Conservation (phyloP, 2,888 invertebrate genomes). For the Sicus ferrugineus region DNA sequence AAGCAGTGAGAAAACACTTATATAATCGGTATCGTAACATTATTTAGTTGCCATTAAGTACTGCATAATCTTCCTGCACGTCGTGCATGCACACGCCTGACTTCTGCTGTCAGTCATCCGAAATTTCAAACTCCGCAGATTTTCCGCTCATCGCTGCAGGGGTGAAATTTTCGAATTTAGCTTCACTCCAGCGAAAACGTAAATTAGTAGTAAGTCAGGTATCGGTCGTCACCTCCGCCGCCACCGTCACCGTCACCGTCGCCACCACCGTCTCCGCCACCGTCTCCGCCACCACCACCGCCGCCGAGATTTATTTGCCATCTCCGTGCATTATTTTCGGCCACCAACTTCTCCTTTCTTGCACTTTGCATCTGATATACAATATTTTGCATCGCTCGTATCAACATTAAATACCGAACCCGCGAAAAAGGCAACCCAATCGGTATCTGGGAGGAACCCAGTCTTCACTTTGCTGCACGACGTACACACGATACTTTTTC, state of each 20-base stretch:
- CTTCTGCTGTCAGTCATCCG: slow-evolving; percentile 13
- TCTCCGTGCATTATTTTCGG: slow-evolving; percentile 11
- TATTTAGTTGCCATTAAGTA: slow-evolving; percentile 6
- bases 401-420: slow-evolving; percentile 8
- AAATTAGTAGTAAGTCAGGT: not conserved
- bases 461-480: no score
- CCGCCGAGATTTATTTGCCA: slow-evolving; percentile 12
- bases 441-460: no score
- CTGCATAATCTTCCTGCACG: not conserved
- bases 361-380: slow-evolving; percentile 20
- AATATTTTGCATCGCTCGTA: slow-evolving; percentile 3
- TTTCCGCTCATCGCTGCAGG: not conserved
- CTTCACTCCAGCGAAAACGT: not conserved
- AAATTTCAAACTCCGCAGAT: not conserved
- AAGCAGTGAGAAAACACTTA: not conserved
- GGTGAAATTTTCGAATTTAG: slow-evolving; percentile 6
- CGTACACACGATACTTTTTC: no score
- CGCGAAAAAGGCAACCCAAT: not conserved
- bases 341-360: slow-evolving; percentile 1
- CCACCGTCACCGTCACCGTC: not conserved
- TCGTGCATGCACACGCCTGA: not conserved
- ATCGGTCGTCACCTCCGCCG: not conserved
- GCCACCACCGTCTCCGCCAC: not conserved
- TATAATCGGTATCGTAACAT: not conserved
- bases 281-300: not conserved